These are phyloP conservation scores for Agrochola litura DNA, from an alignment of 2,888 invertebrate genomes.

Conservation along the genomic window DNA sequence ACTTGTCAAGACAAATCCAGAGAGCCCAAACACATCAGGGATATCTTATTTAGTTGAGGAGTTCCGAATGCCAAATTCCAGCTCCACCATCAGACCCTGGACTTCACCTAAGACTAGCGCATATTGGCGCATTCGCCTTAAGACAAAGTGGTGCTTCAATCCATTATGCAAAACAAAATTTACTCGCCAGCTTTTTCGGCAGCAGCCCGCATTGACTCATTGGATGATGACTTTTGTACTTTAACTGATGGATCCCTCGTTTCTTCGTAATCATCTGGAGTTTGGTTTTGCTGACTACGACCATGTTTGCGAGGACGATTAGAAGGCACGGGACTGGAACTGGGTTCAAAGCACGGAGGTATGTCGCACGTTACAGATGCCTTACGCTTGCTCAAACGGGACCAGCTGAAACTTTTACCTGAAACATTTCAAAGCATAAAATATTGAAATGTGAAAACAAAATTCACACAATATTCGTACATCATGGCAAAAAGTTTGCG, in stretches of 20 bases:
- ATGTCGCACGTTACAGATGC: neutral
- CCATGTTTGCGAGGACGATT: neutral
- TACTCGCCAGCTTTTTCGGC: neutral
- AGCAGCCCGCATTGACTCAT: no score
- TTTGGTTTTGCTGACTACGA: neutral
- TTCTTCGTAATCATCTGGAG: no score
- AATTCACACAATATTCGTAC: neutral
- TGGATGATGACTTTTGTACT: neutral
- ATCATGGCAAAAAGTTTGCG: no score
- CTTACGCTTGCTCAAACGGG: neutral
- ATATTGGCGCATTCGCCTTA: neutral
- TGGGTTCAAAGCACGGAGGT: neutral
- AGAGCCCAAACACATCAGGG: no score
- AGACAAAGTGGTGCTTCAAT: neutral
- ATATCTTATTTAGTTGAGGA: no score
- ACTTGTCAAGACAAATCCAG: no score
- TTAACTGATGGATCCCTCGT: neutral
- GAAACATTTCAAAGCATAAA: constrained; percentile 4
- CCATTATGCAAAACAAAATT: neutral
- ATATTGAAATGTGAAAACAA: neutral
- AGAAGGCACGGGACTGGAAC: neutral
- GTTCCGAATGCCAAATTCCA: no score
- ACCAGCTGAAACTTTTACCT: constrained; percentile 8
- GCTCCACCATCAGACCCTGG: no score
- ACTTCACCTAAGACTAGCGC: neutral